Base-by-base conservation (phyloP, 2,113 vertebrate genomes). In the Phaethon lepturus region DNA sequence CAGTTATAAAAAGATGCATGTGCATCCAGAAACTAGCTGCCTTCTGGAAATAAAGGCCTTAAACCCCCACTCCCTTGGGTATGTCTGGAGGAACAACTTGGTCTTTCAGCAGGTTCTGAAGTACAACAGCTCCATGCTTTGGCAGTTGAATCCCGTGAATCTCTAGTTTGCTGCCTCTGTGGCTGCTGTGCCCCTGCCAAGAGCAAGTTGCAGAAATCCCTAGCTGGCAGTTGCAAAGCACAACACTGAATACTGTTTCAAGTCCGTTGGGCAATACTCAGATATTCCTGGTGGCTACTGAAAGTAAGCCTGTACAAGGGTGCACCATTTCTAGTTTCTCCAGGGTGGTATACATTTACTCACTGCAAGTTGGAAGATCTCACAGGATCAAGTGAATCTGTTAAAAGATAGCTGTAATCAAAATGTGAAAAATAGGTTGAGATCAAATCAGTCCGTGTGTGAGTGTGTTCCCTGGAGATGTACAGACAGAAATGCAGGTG, bases 281-380 rank as follows among this genome's bases (percentile, higher is more conserved):
- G 8, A 1, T 29, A 3, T 22, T 23, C 31, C 63, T 66, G 69
- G 25, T 45, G 53, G 67, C 17, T 28, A 0, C 59, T 17, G 52
- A 22, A 20, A 22, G 17, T 9, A 19, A 69, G 5, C 25, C 33
- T 25, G 17, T 23, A 8, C 35, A 1, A 5, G 8, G 11, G 35
- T 28, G 69, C 60, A n/a, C 0, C 9, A 1, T 7, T 19, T 26
- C 26, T 17, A 5, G 12, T 6, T 38, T 45, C 84, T 63, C 28
- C 49, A 40, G 42, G 26, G 14, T 2, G 3, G 11, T 19, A 3
- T 3, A 2, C 2, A 0, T 23, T 66, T 26, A 13, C 11, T 45
- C 6, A 1, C 56, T 14, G 9, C 23, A 31, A 22, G 33, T 9
- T 58, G 44, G 49, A n/a, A 64, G 19, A 45, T 29, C 59, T 35